A percentile compares a stretch with the other conserved stretches of the same genome.
These are phyloP conservation scores for Guaruba guarouba DNA, from an alignment of 2,113 vertebrate genomes.

Conservation along the genomic window DNA sequence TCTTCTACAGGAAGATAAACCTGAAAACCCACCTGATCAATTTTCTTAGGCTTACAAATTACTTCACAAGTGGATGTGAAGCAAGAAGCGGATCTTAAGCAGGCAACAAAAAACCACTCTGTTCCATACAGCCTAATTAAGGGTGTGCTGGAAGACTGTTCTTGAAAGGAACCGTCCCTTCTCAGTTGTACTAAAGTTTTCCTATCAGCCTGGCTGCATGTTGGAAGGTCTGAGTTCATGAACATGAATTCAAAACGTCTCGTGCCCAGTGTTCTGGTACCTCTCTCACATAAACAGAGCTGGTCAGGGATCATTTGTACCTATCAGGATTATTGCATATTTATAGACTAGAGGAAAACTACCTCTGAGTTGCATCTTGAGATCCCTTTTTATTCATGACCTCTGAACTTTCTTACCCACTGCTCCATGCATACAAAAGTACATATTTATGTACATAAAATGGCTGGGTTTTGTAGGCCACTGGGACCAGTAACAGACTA, in stretches of 20 bases:
- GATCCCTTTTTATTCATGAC: neutral
- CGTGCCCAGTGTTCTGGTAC: neutral
- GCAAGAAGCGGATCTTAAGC: neutral
- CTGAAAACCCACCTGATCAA: neutral
- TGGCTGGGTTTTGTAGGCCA: neutral
- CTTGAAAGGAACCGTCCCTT: neutral
- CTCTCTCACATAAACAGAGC: neutral
- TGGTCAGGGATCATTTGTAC: neutral
- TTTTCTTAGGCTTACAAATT: neutral
- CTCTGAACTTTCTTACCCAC: neutral
- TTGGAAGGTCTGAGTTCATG: neutral
- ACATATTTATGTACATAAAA: neutral
- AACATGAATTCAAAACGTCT: neutral
- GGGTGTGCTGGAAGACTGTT: neutral
- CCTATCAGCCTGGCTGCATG: neutral
- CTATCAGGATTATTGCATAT: neutral
- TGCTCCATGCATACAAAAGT: neutral
- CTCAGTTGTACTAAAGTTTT: neutral
- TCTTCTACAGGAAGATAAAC: neutral
- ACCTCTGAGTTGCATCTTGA: neutral
- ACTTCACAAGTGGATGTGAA: neutral
- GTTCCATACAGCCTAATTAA: neutral
- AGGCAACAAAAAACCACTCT: neutral
- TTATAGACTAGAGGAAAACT: neutral
- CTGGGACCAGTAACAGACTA: neutral